phyloP scores from a whole-genome alignment of 2,113 vertebrate species.

The Probosciger aterrimus region DNA sequence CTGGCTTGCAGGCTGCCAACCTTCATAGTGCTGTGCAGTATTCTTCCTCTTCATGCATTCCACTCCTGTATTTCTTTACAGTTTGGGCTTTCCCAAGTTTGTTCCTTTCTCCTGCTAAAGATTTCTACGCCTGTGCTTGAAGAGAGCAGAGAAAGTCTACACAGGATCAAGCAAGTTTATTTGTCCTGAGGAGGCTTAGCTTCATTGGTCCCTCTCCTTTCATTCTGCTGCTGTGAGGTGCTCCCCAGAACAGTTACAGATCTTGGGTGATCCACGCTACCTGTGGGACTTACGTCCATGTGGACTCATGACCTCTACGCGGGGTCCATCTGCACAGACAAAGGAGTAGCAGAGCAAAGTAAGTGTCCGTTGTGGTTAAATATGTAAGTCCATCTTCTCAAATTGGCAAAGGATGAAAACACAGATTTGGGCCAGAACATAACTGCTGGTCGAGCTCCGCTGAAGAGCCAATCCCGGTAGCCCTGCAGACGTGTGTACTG shows the following conservation, averaged over 20 bases:
- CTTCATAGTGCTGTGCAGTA: not conserved
- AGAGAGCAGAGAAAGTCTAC: not conserved
- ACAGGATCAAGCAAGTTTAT: not conserved
- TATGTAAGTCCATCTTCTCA: not conserved
- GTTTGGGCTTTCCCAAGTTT: not conserved
- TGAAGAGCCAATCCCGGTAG: not conserved
- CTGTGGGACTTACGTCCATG: fast-evolving
- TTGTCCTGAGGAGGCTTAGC: not conserved
- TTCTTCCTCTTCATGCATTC: not conserved
- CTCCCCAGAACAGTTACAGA: not conserved
- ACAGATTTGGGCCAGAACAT: not conserved
- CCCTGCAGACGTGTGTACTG: not conserved
- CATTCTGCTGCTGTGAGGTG: not conserved
- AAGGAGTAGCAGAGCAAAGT: not conserved
- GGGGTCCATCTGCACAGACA: not conserved
- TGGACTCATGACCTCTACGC: not conserved
- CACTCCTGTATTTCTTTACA: not conserved
- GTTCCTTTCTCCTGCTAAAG: not conserved
- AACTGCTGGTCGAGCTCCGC: fast-evolving
- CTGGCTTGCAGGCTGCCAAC: not conserved
- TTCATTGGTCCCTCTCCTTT: not conserved
- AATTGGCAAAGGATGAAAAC: not conserved
- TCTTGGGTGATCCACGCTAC: not conserved
- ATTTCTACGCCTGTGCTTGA: not conserved
- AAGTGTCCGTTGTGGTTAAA: not conserved